phyloP scores from a whole-genome alignment of 2,888 invertebrate genomes.

The Drosophila neoperkinsi region DNA sequence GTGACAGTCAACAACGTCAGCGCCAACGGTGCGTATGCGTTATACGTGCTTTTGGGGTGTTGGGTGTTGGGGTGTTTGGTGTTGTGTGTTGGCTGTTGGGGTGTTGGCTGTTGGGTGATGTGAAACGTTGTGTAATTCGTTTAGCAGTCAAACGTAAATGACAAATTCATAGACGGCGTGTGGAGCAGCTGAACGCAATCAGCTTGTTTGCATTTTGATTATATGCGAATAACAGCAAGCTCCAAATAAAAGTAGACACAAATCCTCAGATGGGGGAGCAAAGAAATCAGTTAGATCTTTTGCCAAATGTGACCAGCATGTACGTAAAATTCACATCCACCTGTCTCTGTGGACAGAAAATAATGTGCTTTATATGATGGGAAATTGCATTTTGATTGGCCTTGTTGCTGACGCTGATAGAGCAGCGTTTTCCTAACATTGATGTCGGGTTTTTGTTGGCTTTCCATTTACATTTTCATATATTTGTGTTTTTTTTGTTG shows the following conservation, averaged over 20 bases:
- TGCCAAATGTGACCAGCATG: constrained; percentile 26
- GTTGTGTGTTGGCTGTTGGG: not conserved
- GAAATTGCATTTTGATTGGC: constrained; percentile 78
- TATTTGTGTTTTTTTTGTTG: not conserved
- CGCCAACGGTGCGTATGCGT: constrained; percentile 70
- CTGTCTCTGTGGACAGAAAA: constrained; percentile 32
- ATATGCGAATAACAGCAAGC: constrained; percentile 52
- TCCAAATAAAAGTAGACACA: constrained; percentile 12
- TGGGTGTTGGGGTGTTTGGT: not conserved
- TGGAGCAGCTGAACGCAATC: constrained; percentile 54
- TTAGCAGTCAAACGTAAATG: constrained; percentile 62
- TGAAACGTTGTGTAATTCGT: constrained; percentile 36
- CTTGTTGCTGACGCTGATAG: constrained; percentile 69
- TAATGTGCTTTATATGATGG: constrained; percentile 61
- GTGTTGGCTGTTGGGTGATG: not conserved
- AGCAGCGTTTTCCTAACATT: constrained; percentile 47
- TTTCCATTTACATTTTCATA: not conserved
- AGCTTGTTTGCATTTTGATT: constrained; percentile 78
- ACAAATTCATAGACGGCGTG: constrained; percentile 74
- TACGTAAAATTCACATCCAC: constrained; percentile 13
- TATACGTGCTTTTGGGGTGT: constrained; percentile 25
- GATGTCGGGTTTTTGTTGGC: not conserved
- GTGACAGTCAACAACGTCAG: constrained; percentile 36
- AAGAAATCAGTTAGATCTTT: constrained; percentile 28
- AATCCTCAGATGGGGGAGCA: not conserved